Base-by-base conservation (phyloP, 1,140 invertebrate species). In the Cepaea nemoralis region DNA sequence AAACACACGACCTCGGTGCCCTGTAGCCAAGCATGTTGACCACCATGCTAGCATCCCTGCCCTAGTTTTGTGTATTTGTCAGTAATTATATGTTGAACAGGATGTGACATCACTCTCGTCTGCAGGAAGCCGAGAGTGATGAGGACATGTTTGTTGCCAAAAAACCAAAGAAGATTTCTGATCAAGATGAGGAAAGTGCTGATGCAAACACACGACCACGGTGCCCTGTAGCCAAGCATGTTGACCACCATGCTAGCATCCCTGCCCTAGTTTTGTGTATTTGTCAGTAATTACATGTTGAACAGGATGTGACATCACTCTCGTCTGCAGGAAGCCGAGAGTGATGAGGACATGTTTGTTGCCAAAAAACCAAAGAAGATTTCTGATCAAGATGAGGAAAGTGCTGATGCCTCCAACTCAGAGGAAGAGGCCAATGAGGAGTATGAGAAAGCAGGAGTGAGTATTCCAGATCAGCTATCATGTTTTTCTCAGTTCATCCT, bases 401-500 rank as follows among this genome's bases (percentile, higher is more conserved):
- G 27, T 75, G 71, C 63, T 19, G 42, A 69, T 16, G 75, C 80
- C 24, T 50, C 39, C 63, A 70, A 82, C 31, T 77, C 63, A 2
- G 78, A 80, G 24, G 76, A 83, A 24, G 85, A 82, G 3, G 81
- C 80, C 22, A 55, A 78, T 19, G 83, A 84, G 39, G 74, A 82
- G 50, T 31, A 66, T 59, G 79, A 85, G 27, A 73, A 78, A 50
- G 42, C 39, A 48, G 74, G 59, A 24, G 73, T 75, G 42, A 75
- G 48, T 35, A 37, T 66, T 77, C 19, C 19, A 22, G 8, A 10
- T 45, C 42, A 45, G 19, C 42, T 45, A 19, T 19, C 19, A 45
- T 45, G n/a, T n/a, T n/a, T n/a, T n/a, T n/a, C n/a, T n/a, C n/a
- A n/a, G n/a, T n/a, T n/a, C n/a, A n/a, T n/a, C n/a, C n/a, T n/a